These are phyloP conservation scores for Lagocephalus sceleratus DNA, from an alignment of 2,797 vertebrate species.

Conservation along the genomic window DNA sequence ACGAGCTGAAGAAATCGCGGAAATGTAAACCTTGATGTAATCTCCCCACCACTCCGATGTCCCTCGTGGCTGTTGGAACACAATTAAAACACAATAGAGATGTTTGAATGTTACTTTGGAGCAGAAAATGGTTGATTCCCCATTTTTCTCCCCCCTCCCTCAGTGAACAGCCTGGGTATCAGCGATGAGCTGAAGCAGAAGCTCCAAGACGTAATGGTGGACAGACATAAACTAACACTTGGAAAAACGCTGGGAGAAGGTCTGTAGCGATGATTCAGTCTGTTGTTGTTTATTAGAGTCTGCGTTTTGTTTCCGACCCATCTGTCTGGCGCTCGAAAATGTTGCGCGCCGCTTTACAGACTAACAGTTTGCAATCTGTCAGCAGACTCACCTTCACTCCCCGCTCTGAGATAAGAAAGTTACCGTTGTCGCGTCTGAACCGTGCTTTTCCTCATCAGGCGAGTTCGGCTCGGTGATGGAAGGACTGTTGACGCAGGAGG, in stretches of 20 bases:
- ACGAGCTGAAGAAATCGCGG: not conserved
- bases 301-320: conserved; percentile 12
- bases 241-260: conserved; percentile 93
- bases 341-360: conserved; percentile 1
- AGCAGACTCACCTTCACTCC: not conserved
- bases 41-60: conserved; percentile 14
- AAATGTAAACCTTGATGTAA: conserved; percentile 18
- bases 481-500: conserved; percentile 87
- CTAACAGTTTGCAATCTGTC: no score
- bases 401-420: not conserved
- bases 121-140: no score
- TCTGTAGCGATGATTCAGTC: conserved; percentile 31
- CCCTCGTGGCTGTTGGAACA: not conserved
- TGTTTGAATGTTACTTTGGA: not conserved
- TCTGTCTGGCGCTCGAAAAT: not conserved
- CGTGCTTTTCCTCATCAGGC: conserved; percentile 64
- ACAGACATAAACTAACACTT: conserved; percentile 87
- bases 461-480: conserved; percentile 94
- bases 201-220: conserved; percentile 90
- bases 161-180: conserved; percentile 91
- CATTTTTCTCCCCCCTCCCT: conserved; percentile 15
- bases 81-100: not conserved
- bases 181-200: conserved; percentile 91
- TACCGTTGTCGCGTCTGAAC: not conserved
- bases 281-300: not conserved